Conservation (phyloP, 2,113 vertebrate genomes). For the Cairina moschata region DNA sequence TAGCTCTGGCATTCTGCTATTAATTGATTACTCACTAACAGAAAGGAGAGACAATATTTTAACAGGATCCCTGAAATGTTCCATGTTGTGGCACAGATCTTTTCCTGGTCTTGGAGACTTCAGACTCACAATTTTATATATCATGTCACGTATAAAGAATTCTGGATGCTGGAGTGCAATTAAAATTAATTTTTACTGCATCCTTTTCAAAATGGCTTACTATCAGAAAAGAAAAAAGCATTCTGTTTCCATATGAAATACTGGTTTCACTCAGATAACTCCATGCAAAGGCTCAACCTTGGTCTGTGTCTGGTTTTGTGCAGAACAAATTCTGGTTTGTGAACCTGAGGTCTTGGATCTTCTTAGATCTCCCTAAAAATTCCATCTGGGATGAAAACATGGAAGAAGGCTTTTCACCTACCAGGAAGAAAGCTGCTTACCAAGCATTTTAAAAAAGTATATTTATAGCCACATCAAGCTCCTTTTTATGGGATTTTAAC, state of each 20-base stretch:
- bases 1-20: not conserved
- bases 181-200: not conserved
- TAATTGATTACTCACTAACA: not conserved
- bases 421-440: not conserved
- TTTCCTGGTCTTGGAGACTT: not conserved
- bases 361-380: not conserved
- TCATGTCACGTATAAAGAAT: not conserved
- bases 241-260: not conserved
- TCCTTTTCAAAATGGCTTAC: not conserved
- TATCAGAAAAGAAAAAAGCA: not conserved
- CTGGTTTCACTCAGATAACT: not conserved
- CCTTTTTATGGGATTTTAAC: not conserved
- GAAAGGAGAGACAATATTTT: not conserved
- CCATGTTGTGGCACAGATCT: not conserved
- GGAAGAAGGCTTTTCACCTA: not conserved
- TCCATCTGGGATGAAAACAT: not conserved
- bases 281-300: not conserved
- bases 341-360: not conserved
- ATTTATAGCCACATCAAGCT: not conserved
- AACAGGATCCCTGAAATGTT: not conserved
- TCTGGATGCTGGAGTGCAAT: not conserved
- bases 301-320: not conserved
- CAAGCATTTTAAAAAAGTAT: not conserved
- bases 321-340: not conserved
- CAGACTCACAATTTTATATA: not conserved